Evolutionary conservation across 2,113 vertebrate species (phyloP).

Genomic region (Notothenia coriiceps): DNA sequence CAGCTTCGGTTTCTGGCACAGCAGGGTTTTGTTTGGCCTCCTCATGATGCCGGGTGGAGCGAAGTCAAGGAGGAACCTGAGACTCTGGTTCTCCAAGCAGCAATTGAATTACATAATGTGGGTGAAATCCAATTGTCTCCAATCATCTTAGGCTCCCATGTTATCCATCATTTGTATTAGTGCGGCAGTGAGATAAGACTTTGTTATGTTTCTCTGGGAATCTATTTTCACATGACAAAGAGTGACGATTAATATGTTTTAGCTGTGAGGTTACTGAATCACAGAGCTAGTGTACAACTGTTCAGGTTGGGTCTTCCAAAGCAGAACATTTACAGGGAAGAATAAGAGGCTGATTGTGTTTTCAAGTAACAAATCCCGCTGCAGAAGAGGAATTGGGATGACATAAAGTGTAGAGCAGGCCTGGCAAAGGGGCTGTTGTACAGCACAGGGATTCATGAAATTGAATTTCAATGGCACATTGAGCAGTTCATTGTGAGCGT

Average conservation of each 20-base stretch:
- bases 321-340: slow-evolving; percentile 1
- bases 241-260: slow-evolving; percentile 71
- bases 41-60: slow-evolving; percentile 64
- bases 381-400: slow-evolving; percentile 42
- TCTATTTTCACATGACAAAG: slow-evolving; percentile 80
- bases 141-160: slow-evolving; percentile 76
- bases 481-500: slow-evolving; percentile 76
- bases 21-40: slow-evolving; percentile 50
- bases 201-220: slow-evolving; percentile 82
- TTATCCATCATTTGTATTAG: slow-evolving; percentile 88
- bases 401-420: slow-evolving; percentile 43
- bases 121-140: slow-evolving; percentile 86
- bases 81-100: slow-evolving; percentile 74
- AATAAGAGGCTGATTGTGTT: slow-evolving; percentile 36
- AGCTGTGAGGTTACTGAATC: slow-evolving; percentile 53
- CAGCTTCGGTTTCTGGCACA: slow-evolving; percentile 31
- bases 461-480: slow-evolving; percentile 80
- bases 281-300: slow-evolving; percentile 22
- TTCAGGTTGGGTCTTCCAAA: slow-evolving; percentile 17
- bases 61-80: slow-evolving; percentile 73
- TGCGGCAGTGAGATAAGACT: slow-evolving; percentile 82
- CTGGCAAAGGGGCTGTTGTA: slow-evolving; percentile 59
- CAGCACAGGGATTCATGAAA: slow-evolving; percentile 76
- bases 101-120: slow-evolving; percentile 84
- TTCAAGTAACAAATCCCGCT: slow-evolving; percentile 46